Conservation (phyloP, 2,888 invertebrate species). For the Heteromyza rotundicornis region DNA sequence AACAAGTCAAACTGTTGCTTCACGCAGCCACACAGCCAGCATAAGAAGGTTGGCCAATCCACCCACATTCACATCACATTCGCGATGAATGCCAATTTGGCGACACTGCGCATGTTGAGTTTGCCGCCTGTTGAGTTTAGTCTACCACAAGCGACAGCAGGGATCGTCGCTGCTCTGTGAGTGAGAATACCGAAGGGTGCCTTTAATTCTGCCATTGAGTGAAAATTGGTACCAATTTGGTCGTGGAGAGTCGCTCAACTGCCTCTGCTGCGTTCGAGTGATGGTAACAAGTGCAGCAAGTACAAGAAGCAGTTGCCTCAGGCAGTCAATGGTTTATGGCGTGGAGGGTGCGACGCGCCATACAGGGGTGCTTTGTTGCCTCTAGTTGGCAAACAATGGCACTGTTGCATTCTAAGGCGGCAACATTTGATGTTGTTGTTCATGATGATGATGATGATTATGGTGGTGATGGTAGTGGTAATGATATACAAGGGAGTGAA, state of each 20-base stretch:
- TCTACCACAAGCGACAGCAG: constrained; percentile 9
- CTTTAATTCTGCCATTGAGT: not conserved
- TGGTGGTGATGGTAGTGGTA: not conserved
- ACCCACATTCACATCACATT: constrained; percentile 30
- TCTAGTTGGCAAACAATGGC: not conserved
- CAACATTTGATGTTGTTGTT: not conserved
- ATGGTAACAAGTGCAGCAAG: not conserved
- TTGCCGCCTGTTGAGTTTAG: constrained; percentile 19
- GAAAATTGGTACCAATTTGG: not conserved
- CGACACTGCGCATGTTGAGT: constrained; percentile 33
- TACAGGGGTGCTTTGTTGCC: not conserved
- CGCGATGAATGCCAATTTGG: constrained; percentile 26
- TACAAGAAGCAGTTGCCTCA: not conserved
- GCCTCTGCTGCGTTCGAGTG: not conserved
- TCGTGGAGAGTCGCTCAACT: too few species aligned
- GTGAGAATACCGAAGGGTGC: too few species aligned
- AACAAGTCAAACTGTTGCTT: constrained; percentile 28
- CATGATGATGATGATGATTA: too few species aligned
- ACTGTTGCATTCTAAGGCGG: not conserved
- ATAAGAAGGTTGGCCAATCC: constrained; percentile 35
- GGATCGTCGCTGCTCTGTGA: not conserved
- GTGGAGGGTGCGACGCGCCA: too few species aligned
- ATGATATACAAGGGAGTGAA: not conserved
- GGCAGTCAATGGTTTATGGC: too few species aligned
- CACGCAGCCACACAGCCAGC: constrained; percentile 18